These are phyloP conservation scores for Helogale parvula DNA, from an alignment of 2,113 vertebrate species.

Conservation along the genomic window DNA sequence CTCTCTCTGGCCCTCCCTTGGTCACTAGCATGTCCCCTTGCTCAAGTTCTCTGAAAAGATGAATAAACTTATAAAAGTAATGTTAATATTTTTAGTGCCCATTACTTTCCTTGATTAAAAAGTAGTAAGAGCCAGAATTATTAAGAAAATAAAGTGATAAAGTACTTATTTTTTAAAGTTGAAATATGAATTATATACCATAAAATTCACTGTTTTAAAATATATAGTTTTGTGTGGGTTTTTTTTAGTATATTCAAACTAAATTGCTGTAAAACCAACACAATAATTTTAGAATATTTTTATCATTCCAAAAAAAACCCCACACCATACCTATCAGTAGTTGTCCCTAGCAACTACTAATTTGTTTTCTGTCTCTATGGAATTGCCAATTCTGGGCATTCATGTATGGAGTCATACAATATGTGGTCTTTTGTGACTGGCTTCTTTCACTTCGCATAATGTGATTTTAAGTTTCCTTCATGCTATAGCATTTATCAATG, in stretches of 20 bases:
- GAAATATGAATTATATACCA: background rate
- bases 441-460: slow-evolving; percentile 26
- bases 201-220: background rate
- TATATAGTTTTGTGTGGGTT: background rate
- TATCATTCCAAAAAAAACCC: background rate
- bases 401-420: background rate
- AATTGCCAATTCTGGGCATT: slow-evolving; percentile 1
- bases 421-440: background rate
- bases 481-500: background rate
- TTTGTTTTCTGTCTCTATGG: background rate
- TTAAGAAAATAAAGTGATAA: background rate
- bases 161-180: background rate
- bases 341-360: background rate
- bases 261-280: background rate
- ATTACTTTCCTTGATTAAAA: background rate
- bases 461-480: background rate
- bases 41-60: too few relatives aligned
- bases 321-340: background rate
- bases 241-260: background rate
- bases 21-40: too few relatives aligned
- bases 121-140: background rate
- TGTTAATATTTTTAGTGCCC: too few relatives aligned
- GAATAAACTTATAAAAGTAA: too few relatives aligned
- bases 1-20: too few relatives aligned
- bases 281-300: background rate